Evolutionary conservation across 2,113 vertebrate genomes (phyloP).

Genomic region (Osmerus eperlanus): DNA sequence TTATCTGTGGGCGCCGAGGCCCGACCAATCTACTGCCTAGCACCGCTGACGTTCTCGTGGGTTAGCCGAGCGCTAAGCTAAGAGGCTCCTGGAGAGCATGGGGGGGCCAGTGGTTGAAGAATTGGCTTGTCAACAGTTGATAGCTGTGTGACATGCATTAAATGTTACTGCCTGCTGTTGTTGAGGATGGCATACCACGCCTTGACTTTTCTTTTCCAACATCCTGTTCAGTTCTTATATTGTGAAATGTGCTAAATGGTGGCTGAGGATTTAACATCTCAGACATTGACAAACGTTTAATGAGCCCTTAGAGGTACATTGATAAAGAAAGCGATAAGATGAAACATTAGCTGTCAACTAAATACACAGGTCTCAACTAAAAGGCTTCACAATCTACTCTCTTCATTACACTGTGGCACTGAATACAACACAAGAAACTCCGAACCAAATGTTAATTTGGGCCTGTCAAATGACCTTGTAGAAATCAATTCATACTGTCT

Average conservation of each 20-base stretch:
- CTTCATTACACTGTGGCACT: not conserved
- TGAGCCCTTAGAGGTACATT: too few species aligned
- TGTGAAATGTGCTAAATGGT: too few species aligned
- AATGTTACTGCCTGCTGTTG: too few species aligned
- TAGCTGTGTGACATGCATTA: too few species aligned
- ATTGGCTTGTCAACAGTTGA: too few species aligned
- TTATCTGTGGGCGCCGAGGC: conserved; percentile 56
- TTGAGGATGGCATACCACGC: too few species aligned
- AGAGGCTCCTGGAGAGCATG: not conserved
- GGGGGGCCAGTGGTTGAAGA: too few species aligned
- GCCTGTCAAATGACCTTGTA: conserved; percentile 41
- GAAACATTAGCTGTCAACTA: conserved; percentile 44
- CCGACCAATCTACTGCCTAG: conserved; percentile 45
- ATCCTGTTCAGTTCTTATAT: too few species aligned
- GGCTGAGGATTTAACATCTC: too few species aligned
- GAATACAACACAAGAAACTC: not conserved
- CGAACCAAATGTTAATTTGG: not conserved
- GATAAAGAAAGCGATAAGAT: conserved; percentile 27
- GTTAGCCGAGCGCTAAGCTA: conserved; percentile 31
- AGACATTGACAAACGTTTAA: too few species aligned
- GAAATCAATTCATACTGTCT: conserved; percentile 38
- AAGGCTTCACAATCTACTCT: too few species aligned
- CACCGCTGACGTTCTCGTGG: conserved; percentile 16
- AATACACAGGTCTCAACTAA: not conserved
- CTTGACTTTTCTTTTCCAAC: too few species aligned